Percentiles rank a stretch among this genome's conserved stretches.
Evolutionary conservation across 2,797 vertebrate species (phyloP).

Genomic region (Lepidocolaptes lacrymiger): DNA sequence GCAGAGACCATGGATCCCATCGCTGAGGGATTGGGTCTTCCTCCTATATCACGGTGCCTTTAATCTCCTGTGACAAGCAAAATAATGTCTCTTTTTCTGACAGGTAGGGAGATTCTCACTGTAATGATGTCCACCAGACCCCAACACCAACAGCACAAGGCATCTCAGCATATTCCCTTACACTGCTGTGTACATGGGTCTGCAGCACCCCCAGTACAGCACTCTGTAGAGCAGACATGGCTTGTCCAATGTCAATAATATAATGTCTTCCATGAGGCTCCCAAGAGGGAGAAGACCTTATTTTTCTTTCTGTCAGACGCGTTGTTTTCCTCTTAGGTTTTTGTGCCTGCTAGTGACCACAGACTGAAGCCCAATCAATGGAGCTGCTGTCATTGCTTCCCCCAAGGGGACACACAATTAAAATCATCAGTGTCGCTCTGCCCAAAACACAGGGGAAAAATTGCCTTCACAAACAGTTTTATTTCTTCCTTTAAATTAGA

Average conservation of each 20-base stretch:
- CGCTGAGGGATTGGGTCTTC: neutral
- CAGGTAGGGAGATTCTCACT: neutral
- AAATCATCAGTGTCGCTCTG: neutral
- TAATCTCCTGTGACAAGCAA: neutral
- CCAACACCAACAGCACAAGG: neutral
- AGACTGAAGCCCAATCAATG: neutral
- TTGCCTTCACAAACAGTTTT: neutral
- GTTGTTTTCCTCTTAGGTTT: neutral
- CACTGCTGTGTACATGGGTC: rapidly evolving
- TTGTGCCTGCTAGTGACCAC: neutral
- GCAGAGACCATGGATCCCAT: neutral
- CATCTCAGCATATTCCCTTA: neutral
- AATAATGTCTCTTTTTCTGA: neutral
- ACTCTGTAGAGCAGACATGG: neutral
- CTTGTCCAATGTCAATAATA: neutral
- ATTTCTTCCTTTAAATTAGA: neutral
- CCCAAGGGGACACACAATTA: neutral
- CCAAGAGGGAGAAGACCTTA: neutral
- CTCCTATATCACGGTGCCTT: neutral
- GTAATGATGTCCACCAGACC: neutral
- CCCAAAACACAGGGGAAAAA: neutral
- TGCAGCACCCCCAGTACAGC: neutral
- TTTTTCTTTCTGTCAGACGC: neutral
- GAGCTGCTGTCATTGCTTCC: neutral
- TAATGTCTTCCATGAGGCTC: neutral